phyloP scores from a whole-genome alignment of 2,888 invertebrate species.

The Heliconius ethilla region DNA sequence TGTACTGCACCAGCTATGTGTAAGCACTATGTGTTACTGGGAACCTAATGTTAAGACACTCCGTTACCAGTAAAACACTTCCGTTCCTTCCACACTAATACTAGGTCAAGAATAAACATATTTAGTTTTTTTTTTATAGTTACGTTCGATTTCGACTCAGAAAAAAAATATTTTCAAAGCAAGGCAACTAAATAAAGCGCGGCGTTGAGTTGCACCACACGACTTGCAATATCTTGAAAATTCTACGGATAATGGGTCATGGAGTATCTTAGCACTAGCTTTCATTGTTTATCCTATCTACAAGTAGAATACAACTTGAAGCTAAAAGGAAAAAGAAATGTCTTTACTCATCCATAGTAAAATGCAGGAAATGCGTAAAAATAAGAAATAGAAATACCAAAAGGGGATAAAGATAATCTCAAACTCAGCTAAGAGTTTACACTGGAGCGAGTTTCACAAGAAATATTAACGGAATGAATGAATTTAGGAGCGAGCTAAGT shows the following conservation, averaged over 20 bases:
- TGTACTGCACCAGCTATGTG: no score
- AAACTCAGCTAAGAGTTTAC: conserved; percentile 14
- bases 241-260: background rate
- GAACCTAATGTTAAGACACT: no score
- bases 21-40: no score
- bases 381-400: background rate
- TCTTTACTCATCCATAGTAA: background rate
- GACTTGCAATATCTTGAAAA: background rate
- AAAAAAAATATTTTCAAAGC: no score
- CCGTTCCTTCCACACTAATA: no score
- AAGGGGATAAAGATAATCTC: conserved; percentile 6
- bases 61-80: no score
- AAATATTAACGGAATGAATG: conserved; percentile 11
- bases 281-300: background rate
- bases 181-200: no score
- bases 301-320: background rate
- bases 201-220: background rate
- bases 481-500: conserved; percentile 8
- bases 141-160: no score
- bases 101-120: no score
- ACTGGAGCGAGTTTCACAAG: conserved; percentile 10
- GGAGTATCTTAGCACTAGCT: background rate
- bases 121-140: no score
- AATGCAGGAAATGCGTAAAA: background rate
- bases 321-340: background rate